Evolutionary conservation across 2,888 invertebrate species (phyloP).

Genomic region (Zele albiditarsus): DNA sequence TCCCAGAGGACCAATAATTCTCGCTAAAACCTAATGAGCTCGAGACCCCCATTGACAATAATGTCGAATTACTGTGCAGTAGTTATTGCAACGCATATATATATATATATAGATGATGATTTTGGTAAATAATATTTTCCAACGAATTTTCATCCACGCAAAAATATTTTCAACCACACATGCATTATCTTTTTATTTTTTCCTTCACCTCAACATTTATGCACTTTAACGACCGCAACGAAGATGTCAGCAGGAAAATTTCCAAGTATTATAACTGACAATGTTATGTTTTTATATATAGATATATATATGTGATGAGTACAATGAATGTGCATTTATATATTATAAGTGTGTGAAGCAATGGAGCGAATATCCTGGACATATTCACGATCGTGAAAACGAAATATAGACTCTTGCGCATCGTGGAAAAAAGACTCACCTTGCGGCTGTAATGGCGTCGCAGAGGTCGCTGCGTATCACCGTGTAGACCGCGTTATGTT

Average conservation of each 20-base stretch:
- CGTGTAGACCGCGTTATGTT: slow-evolving; percentile 51
- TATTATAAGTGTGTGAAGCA: neutral
- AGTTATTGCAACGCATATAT: neutral
- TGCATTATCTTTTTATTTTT: neutral
- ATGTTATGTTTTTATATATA: slow-evolving; percentile 29
- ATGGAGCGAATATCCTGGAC: neutral
- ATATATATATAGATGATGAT: neutral
- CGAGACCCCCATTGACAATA: slow-evolving; percentile 7
- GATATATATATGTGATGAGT: neutral
- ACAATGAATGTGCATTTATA: neutral
- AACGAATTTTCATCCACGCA: neutral
- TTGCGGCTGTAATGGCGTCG: slow-evolving; percentile 68
- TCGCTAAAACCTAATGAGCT: slow-evolving; percentile 23
- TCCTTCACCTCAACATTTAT: neutral
- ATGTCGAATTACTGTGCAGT: neutral
- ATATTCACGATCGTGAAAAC: neutral
- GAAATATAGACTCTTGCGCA: neutral
- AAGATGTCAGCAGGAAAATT: slow-evolving; percentile 10
- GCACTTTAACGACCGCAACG: neutral
- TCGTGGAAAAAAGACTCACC: slow-evolving; percentile 61
- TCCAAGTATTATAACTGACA: slow-evolving; percentile 24
- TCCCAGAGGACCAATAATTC: neutral
- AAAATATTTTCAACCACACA: neutral
- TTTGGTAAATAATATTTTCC: too few relatives aligned
- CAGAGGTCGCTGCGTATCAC: slow-evolving; percentile 63